Evolutionary conservation across 1,140 invertebrate species (phyloP).

Genomic region (Pantala flavescens): DNA sequence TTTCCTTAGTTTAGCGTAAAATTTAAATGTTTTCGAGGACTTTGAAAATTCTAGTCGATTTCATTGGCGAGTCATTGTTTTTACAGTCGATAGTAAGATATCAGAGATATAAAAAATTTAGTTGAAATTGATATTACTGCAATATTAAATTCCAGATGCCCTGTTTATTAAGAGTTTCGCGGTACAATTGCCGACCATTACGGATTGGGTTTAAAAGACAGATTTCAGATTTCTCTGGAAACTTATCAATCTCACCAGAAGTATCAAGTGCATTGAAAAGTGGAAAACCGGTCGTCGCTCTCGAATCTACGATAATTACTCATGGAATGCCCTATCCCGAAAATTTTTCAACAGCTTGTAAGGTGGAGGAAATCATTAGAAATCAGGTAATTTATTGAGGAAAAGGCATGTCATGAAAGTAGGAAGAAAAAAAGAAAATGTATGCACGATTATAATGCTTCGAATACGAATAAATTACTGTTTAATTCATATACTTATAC

Average conservation of each 20-base stretch:
- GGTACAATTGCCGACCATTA: too few species aligned
- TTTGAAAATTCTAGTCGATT: too few species aligned
- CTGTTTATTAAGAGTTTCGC: too few species aligned
- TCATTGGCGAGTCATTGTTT: too few species aligned
- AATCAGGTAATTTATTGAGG: constrained; percentile 41
- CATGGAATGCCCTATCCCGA: constrained; percentile 95
- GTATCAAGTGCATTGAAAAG: constrained; percentile 45
- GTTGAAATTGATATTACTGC: too few species aligned
- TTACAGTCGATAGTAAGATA: too few species aligned
- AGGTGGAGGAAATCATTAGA: constrained; percentile 70
- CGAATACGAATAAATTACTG: neutral
- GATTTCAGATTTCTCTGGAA: neutral
- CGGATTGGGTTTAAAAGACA: too few species aligned
- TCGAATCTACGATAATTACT: constrained; percentile 96
- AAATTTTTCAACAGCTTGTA: constrained; percentile 76
- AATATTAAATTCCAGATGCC: too few species aligned
- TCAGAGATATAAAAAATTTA: too few species aligned
- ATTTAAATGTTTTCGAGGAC: too few species aligned
- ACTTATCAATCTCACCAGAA: constrained; percentile 30
- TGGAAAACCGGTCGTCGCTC: constrained; percentile 67
- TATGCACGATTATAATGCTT: constrained; percentile 11
- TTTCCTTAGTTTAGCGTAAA: too few species aligned
- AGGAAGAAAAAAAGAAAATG: constrained; percentile 10
- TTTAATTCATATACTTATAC: too few species aligned
- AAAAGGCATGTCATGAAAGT: neutral